phyloP scores from a whole-genome alignment of 2,888 invertebrate genomes.

The Aplocera efformata region DNA sequence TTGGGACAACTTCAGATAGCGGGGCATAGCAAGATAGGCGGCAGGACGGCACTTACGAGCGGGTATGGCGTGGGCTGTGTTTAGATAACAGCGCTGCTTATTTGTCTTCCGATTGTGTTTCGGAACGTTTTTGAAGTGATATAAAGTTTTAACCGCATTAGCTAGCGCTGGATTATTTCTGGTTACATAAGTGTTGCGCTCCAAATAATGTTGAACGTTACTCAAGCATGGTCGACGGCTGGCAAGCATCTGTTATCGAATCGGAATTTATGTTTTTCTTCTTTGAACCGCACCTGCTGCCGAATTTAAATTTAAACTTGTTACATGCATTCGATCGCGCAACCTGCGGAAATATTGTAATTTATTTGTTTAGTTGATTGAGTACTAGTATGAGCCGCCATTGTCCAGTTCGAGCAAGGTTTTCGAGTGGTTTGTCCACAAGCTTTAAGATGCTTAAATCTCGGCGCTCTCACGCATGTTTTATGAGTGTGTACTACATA shows the following conservation, averaged over 20 bases:
- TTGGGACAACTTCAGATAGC: conserved; percentile 60
- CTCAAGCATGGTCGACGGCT: conserved; percentile 58
- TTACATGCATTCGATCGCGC: conserved; percentile 36
- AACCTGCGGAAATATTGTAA: conserved; percentile 35
- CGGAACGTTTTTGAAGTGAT: conserved; percentile 37
- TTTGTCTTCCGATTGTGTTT: conserved; percentile 55
- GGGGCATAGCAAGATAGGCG: conserved; percentile 39
- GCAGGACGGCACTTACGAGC: conserved; percentile 59
- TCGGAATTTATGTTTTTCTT: conserved; percentile 69
- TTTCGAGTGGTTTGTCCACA: conserved; percentile 61
- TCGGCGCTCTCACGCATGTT: conserved; percentile 57
- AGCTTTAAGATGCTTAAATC: conserved; percentile 51
- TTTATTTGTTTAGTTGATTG: conserved; percentile 59
- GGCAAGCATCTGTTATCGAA: conserved; percentile 74
- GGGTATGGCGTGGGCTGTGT: conserved; percentile 57
- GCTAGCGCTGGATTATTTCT: conserved; percentile 46
- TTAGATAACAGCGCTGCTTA: conserved; percentile 61
- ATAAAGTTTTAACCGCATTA: conserved; percentile 37
- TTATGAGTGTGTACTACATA: conserved; percentile 32
- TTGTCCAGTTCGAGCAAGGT: conserved; percentile 45
- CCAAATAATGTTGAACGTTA: conserved; percentile 54
- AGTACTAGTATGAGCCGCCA: conserved; percentile 51
- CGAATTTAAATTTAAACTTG: conserved; percentile 55
- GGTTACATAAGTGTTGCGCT: conserved; percentile 58
- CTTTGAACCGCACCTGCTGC: conserved; percentile 69